These are phyloP conservation scores for Microctonus aethiopoides DNA, from an alignment of 2,888 invertebrate genomes.

Conservation along the genomic window DNA sequence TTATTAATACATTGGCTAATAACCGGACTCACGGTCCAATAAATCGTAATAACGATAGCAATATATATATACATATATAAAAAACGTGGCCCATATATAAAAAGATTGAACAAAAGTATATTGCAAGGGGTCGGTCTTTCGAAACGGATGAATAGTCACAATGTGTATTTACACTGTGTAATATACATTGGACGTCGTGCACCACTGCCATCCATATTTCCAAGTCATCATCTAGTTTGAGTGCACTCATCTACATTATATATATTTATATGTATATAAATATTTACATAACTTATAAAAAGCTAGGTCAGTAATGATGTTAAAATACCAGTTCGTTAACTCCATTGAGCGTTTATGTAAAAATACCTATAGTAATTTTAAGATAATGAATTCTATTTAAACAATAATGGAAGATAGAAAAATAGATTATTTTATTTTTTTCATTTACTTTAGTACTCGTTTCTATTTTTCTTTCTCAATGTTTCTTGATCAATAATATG, in stretches of 20 bases:
- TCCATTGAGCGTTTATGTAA: too few relatives aligned
- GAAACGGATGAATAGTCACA: constrained; percentile 28
- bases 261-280: constrained; percentile 3
- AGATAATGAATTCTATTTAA: background rate
- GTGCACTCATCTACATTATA: background rate
- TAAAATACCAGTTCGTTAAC: constrained; percentile 3
- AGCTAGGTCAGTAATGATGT: constrained; percentile 17
- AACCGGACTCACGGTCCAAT: constrained; percentile 35
- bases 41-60: constrained; percentile 27
- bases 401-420: too few relatives aligned
- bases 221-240: constrained; percentile 13
- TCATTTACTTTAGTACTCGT: too few relatives aligned
- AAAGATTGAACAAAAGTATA: constrained; percentile 22
- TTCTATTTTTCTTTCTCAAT: too few relatives aligned
- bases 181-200: constrained; percentile 23
- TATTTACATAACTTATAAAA: constrained; percentile 15
- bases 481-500: too few relatives aligned
- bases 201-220: constrained; percentile 16
- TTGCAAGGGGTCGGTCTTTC: constrained; percentile 10
- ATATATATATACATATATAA: background rate
- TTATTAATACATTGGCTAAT: constrained; percentile 19
- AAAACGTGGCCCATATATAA: constrained; percentile 4
- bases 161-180: background rate
- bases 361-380: background rate
- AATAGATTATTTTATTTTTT: too few relatives aligned